These are phyloP conservation scores for Emmelina monodactyla DNA, from an alignment of 2,888 invertebrate genomes.

Conservation along the genomic window DNA sequence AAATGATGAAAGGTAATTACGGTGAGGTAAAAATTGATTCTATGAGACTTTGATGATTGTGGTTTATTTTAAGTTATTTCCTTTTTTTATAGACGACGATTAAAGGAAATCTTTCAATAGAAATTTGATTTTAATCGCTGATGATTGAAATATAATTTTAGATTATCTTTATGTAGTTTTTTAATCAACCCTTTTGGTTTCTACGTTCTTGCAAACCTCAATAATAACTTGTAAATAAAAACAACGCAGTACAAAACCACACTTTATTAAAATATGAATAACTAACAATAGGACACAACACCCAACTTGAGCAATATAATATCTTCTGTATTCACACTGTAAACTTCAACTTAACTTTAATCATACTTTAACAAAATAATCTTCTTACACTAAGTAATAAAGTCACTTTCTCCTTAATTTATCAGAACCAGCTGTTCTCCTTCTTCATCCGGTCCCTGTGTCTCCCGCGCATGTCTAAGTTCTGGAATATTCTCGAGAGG, in stretches of 20 bases:
- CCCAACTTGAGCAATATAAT: conserved; percentile 48
- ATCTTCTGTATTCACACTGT: conserved; percentile 26
- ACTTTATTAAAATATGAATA: conserved; percentile 42
- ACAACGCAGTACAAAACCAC: conserved; percentile 24
- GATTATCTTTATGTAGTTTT: not conserved
- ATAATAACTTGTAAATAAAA: conserved; percentile 10
- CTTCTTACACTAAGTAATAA: conserved; percentile 33
- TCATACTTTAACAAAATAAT: conserved; percentile 29
- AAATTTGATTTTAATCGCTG: no score
- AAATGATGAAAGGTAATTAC: no score
- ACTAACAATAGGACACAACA: conserved; percentile 24
- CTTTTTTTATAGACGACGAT: no score
- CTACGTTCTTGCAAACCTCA: not conserved
- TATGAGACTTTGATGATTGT: no score
- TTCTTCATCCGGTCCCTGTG: conserved; percentile 49
- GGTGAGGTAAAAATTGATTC: no score
- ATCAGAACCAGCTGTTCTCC: conserved; percentile 58
- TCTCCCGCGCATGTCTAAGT: conserved; percentile 43
- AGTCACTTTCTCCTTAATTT: conserved; percentile 18
- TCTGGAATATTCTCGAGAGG: conserved; percentile 52
- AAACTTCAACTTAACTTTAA: conserved; percentile 19
- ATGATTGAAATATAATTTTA: no score
- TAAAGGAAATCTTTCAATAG: no score
- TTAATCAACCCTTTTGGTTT: not conserved
- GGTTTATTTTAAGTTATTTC: no score